A percentile compares a stretch with the other conserved stretches of the same genome.
Conservation (phyloP, 1,140 invertebrate genomes). For the Bathynomus jamesi region DNA sequence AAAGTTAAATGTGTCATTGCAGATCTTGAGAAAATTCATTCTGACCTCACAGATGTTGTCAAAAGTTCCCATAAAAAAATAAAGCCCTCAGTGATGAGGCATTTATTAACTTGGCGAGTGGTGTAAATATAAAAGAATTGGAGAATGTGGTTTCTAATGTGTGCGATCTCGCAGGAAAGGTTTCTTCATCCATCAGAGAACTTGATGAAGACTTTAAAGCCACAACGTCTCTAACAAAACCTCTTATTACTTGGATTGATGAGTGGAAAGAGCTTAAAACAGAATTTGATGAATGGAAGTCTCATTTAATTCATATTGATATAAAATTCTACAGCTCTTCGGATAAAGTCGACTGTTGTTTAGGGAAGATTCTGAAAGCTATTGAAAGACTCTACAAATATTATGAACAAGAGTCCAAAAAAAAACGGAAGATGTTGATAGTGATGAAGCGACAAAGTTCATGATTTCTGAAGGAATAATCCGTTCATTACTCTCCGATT, state of each 20-base stretch:
- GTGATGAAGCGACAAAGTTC: background rate
- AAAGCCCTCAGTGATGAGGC: background rate
- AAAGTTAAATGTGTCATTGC: background rate
- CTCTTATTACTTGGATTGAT: background rate
- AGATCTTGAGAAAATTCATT: background rate
- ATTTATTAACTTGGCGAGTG: background rate
- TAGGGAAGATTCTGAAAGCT: background rate
- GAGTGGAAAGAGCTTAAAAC: background rate
- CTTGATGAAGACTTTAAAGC: background rate
- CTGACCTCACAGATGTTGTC: background rate
- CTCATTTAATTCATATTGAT: no score
- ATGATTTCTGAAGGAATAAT: conserved; percentile 5
- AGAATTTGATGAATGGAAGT: no score
- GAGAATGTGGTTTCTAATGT: background rate
- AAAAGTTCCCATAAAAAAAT: background rate
- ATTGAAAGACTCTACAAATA: background rate
- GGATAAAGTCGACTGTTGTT: background rate
- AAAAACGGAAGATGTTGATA: background rate
- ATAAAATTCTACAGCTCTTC: background rate
- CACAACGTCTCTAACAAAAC: background rate
- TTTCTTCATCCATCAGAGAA: background rate
- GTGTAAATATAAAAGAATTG: background rate
- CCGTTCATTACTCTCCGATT: background rate
- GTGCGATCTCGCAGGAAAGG: background rate
- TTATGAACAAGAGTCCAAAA: background rate